Percentiles rank a stretch among this genome's conserved stretches.
These are phyloP conservation scores for Arnoldichthys spilopterus DNA, from an alignment of 2,797 vertebrate species.

Conservation along the genomic window DNA sequence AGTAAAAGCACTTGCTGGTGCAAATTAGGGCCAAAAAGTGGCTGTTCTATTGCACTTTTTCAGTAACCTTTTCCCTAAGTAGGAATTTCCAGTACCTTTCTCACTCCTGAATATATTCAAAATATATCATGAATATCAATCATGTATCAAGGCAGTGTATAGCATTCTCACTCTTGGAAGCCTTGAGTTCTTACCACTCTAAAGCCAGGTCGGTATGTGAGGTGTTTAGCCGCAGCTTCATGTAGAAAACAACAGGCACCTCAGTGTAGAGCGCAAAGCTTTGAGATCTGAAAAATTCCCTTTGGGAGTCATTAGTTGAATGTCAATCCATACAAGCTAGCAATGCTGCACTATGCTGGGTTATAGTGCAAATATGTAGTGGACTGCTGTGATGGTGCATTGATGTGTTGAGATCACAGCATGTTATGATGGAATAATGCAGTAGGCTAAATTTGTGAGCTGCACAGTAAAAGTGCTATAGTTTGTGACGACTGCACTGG, in stretches of 20 bases:
- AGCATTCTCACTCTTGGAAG: not conserved
- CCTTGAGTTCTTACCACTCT: not conserved
- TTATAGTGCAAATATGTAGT: not conserved
- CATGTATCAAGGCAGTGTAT: not conserved
- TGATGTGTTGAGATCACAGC: not conserved
- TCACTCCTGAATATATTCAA: no score
- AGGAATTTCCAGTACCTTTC: no score
- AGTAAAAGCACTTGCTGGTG: no score
- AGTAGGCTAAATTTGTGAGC: no score
- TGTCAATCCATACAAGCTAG: not conserved
- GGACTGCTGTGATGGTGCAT: not conserved
- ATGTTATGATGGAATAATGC: not conserved
- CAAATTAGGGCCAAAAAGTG: no score
- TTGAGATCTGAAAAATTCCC: slow-evolving; percentile 4
- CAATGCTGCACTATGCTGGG: not conserved
- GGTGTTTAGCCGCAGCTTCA: not conserved
- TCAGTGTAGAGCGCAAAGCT: not conserved
- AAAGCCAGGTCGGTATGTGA: not conserved
- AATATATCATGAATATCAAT: not conserved
- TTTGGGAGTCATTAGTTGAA: slow-evolving; percentile 8
- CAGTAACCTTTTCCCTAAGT: not conserved
- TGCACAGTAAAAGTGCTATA: not conserved
- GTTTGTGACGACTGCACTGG: not conserved
- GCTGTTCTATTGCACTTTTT: no score
- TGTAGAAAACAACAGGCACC: slow-evolving; percentile 11